Evolutionary conservation across 1,140 invertebrate species (phyloP).

Genomic region (Hirudo medicinalis): DNA sequence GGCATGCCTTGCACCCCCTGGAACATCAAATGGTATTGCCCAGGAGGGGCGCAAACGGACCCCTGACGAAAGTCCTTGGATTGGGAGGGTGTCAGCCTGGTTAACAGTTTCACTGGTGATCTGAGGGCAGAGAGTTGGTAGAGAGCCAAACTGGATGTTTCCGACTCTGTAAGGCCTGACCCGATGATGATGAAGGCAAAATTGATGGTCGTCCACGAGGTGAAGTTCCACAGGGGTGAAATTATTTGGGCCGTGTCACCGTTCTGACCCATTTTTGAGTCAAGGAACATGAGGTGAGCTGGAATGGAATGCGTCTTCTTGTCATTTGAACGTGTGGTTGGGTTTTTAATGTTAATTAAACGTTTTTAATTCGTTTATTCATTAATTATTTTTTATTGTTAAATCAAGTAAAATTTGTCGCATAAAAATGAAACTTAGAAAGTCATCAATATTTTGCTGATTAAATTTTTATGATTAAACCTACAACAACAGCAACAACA

Average conservation of each 20-base stretch:
- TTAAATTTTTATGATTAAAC: neutral
- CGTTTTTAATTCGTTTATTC: neutral
- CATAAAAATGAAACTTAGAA: too few relatives aligned
- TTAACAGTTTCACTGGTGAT: neutral
- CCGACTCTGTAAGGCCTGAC: neutral
- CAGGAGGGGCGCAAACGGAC: constrained; percentile 4
- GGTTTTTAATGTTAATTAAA: neutral
- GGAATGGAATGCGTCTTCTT: neutral
- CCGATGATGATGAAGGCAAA: constrained; percentile 9
- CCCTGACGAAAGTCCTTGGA: neutral
- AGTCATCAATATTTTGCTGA: neutral
- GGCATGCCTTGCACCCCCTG: constrained; percentile 14
- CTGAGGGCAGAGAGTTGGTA: constrained; percentile 7
- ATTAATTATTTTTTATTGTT: neutral
- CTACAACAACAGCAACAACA: neutral
- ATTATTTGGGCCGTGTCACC: constrained; percentile 12
- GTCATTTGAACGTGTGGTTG: neutral
- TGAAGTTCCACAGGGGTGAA: constrained; percentile 16
- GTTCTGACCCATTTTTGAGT: constrained; percentile 14
- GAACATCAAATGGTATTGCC: constrained; percentile 14
- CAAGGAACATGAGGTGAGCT: constrained; percentile 14
- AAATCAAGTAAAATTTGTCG: neutral
- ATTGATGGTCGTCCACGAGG: neutral
- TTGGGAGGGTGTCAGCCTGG: neutral
- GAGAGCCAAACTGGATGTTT: neutral